These are phyloP conservation scores for Apotomis betuletana DNA, from an alignment of 2,888 invertebrate species.

Conservation along the genomic window DNA sequence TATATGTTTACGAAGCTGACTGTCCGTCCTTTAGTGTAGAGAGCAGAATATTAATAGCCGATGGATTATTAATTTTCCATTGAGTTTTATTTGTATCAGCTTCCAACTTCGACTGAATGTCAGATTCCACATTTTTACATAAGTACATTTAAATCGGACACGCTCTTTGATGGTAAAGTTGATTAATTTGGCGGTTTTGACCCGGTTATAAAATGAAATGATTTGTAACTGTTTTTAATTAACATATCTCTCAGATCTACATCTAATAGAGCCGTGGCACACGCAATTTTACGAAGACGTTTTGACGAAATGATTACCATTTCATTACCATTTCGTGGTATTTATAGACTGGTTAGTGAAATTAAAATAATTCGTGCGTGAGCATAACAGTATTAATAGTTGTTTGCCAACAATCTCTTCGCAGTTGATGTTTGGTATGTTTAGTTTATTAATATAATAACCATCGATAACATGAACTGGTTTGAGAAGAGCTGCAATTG, in stretches of 20 bases:
- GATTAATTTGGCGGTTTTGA: not conserved
- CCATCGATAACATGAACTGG: no score
- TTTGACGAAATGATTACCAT: not conserved
- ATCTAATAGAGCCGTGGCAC: not conserved
- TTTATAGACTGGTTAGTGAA: not conserved
- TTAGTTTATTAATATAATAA: not conserved
- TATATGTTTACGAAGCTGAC: no score
- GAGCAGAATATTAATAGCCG: not conserved
- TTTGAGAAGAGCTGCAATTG: no score
- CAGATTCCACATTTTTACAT: not conserved
- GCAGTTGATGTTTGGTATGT: not conserved
- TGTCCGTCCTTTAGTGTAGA: no score
- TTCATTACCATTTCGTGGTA: not conserved
- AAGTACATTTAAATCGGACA: not conserved
- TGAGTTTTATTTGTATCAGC: conserved; percentile 19
- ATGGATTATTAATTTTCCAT: conserved; percentile 13
- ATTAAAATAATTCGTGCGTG: not conserved
- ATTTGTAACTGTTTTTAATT: not conserved
- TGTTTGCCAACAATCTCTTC: not conserved
- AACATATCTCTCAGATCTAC: not conserved
- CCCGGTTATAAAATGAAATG: not conserved
- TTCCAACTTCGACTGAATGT: not conserved
- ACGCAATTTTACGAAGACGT: not conserved
- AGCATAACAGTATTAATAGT: not conserved
- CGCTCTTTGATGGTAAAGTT: not conserved